Percentiles rank a stretch among this genome's conserved stretches.
phyloP scores from a whole-genome alignment of 2,888 invertebrate species.

The Drosophila mayaguana region DNA sequence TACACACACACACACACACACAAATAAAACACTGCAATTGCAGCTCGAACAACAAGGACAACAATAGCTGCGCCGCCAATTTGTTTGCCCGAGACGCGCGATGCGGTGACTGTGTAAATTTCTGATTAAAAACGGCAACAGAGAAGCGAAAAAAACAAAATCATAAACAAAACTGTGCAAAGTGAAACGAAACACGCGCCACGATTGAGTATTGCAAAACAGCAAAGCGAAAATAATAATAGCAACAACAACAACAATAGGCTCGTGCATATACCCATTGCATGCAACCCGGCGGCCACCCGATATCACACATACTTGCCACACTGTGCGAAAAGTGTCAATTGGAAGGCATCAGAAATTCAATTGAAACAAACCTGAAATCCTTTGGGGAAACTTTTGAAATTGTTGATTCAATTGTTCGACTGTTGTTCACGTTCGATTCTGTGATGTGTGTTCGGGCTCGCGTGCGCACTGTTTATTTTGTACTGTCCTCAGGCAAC shows the following conservation, averaged over 20 bases:
- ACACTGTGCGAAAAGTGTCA: conserved; percentile 34
- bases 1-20: neutral
- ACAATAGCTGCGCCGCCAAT: conserved; percentile 39
- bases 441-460: conserved; percentile 29
- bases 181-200: conserved; percentile 29
- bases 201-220: conserved; percentile 19
- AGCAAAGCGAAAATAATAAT: conserved; percentile 4
- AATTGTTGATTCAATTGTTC: conserved; percentile 24
- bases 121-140: conserved; percentile 67
- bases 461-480: conserved; percentile 31
- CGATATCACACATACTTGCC: conserved; percentile 4
- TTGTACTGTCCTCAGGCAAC: conserved; percentile 32
- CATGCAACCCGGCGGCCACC: conserved; percentile 19
- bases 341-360: conserved; percentile 15
- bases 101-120: conserved; percentile 74
- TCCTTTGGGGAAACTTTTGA: conserved; percentile 16
- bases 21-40: conserved; percentile 27
- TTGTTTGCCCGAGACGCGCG: conserved; percentile 45
- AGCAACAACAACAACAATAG: conserved; percentile 13
- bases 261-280: conserved; percentile 19
- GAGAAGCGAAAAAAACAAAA: conserved; percentile 13
- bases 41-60: conserved; percentile 42
- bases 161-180: conserved; percentile 22
- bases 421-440: conserved; percentile 3
- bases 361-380: conserved; percentile 5